A percentile compares a stretch with the other conserved stretches of the same genome.
These are phyloP conservation scores for Euclidia mi DNA, from an alignment of 2,888 invertebrate species.

Conservation along the genomic window DNA sequence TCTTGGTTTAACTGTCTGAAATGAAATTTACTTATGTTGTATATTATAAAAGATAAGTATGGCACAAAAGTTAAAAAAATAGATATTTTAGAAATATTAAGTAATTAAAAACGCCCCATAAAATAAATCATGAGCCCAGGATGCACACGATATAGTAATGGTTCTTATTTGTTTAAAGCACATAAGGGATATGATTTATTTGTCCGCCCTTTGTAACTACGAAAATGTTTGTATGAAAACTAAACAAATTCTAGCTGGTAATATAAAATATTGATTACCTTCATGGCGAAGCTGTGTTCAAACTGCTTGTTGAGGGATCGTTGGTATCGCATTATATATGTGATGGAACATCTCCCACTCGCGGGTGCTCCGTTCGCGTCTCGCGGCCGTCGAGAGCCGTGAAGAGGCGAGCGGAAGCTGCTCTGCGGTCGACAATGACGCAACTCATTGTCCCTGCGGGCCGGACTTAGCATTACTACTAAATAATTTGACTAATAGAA, in stretches of 20 bases:
- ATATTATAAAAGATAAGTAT: no score
- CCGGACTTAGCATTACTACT: slow-evolving; percentile 25
- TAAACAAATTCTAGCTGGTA: slow-evolving; percentile 12
- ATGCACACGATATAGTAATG: no score
- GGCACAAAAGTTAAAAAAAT: no score
- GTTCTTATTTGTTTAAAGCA: no score
- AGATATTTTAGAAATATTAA: no score
- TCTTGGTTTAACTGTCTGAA: no score
- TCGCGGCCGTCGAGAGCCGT: slow-evolving; percentile 63
- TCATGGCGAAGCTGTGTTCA: slow-evolving; percentile 85
- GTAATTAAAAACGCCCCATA: no score
- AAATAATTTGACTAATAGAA: background rate
- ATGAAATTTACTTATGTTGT: no score
- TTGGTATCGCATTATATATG: slow-evolving; percentile 81
- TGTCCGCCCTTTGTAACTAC: no score
- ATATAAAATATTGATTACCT: slow-evolving; percentile 69
- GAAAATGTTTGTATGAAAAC: no score
- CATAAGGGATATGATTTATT: no score
- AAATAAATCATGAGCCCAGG: no score
- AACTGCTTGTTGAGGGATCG: slow-evolving; percentile 81
- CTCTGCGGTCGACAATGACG: slow-evolving; percentile 74
- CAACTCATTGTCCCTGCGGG: slow-evolving; percentile 81
- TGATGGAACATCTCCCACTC: slow-evolving; percentile 79
- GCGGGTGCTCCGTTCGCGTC: slow-evolving; percentile 56
- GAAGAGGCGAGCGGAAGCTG: slow-evolving; percentile 82